Conservation (phyloP, 2,797 vertebrate genomes). For the Coendou prehensilis region DNA sequence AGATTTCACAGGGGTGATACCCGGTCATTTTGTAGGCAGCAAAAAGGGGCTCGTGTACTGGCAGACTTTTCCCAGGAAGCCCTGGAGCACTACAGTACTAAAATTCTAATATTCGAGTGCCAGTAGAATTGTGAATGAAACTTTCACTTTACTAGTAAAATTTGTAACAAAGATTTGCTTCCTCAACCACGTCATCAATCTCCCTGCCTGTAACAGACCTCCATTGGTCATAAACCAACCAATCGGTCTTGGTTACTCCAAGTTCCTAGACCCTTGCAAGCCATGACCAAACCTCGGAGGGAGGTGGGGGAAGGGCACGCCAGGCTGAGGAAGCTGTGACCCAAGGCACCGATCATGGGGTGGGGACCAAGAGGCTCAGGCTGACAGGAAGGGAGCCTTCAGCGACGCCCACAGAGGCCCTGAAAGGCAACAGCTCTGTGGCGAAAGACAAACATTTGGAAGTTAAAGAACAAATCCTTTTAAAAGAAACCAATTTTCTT, state of each 20-base stretch:
- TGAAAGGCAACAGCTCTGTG: slow-evolving; percentile 14
- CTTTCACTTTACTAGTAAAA: slow-evolving; percentile 61
- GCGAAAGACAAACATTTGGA: not conserved
- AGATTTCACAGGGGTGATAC: slow-evolving; percentile 65
- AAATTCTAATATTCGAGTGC: not conserved
- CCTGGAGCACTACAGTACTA: slow-evolving; percentile 54
- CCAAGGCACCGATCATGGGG: slow-evolving; percentile 77
- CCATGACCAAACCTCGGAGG: not conserved
- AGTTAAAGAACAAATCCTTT: not conserved
- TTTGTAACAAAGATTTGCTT: slow-evolving; percentile 54
- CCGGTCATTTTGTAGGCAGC: slow-evolving; percentile 70
- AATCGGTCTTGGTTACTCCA: not conserved
- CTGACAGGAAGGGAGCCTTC: not conserved
- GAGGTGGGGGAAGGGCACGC: not conserved
- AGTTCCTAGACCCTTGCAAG: not conserved
- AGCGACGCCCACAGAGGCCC: not conserved
- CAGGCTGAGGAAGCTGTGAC: slow-evolving; percentile 67
- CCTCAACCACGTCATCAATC: slow-evolving; percentile 24
- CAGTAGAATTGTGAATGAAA: slow-evolving; percentile 2
- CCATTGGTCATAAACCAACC: not conserved
- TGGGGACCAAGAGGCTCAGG: not conserved
- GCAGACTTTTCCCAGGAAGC: slow-evolving; percentile 49
- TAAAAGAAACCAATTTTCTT: slow-evolving; percentile 2
- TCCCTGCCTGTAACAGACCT: not conserved
- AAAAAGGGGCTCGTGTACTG: slow-evolving; percentile 57